These are phyloP conservation scores for Limnephilus auricula DNA, from an alignment of 2,888 invertebrate genomes.

Conservation along the genomic window DNA sequence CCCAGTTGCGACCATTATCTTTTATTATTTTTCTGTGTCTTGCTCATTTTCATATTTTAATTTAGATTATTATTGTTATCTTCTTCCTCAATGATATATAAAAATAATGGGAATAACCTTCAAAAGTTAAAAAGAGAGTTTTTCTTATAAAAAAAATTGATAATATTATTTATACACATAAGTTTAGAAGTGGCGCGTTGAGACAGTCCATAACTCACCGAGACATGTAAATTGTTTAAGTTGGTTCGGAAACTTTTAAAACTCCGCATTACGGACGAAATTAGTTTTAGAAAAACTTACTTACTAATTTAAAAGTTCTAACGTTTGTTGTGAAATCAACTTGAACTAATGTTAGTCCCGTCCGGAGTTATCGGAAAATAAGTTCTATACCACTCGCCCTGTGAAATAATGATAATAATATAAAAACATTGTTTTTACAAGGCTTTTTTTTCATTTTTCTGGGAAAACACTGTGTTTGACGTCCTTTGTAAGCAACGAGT, in stretches of 20 bases:
- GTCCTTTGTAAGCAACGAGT: slow-evolving; percentile 22
- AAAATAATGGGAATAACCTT: no score
- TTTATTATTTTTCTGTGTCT: no score
- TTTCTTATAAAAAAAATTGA: no score
- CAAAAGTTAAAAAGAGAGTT: no score
- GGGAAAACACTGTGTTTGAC: slow-evolving; percentile 24
- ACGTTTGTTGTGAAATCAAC: neutral
- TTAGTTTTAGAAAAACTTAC: neutral
- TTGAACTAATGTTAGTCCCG: no score
- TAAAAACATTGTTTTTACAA: neutral
- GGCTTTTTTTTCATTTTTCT: neutral
- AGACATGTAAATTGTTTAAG: neutral
- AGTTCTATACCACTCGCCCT: neutral
- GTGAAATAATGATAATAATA: neutral
- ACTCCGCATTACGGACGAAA: neutral
- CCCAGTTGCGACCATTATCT: no score
- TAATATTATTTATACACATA: neutral
- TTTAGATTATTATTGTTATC: no score
- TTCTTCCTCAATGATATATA: no score
- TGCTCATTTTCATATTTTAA: no score
- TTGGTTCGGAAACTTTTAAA: neutral
- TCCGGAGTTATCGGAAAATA: no score
- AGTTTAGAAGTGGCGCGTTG: neutral
- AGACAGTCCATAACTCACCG: neutral
- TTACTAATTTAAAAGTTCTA: neutral